A percentile compares a stretch with the other conserved stretches of the same genome.
Evolutionary conservation across 2,113 vertebrate genomes (phyloP).

Genomic region (Muntiacus reevesi): DNA sequence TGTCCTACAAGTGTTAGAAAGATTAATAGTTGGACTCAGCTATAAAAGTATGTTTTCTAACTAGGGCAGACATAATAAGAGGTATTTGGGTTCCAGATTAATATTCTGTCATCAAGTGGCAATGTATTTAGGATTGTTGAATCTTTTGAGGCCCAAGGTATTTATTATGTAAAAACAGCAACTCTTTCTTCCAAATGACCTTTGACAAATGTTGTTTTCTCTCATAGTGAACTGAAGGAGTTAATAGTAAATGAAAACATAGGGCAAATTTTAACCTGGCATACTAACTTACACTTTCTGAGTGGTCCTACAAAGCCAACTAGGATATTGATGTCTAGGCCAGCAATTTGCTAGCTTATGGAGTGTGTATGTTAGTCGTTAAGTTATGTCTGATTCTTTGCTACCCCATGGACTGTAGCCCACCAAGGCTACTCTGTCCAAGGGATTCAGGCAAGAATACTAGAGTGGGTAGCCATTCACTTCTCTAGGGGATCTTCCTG

Average conservation of each 20-base stretch:
- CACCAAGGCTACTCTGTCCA: not conserved
- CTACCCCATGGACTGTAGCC: not conserved
- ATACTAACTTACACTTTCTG: constrained; percentile 29
- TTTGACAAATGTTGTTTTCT: constrained; percentile 24
- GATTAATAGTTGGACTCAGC: not conserved
- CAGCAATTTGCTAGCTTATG: not conserved
- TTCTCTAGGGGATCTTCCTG: not conserved
- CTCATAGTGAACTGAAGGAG: constrained; percentile 24
- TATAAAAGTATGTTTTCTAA: not conserved
- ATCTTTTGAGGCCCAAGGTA: not conserved
- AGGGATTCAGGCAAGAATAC: not conserved
- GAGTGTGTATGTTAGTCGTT: not conserved
- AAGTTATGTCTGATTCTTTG: not conserved
- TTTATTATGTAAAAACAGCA: not conserved
- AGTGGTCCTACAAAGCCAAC: not conserved
- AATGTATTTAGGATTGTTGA: not conserved
- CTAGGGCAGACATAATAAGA: not conserved
- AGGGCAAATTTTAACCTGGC: not conserved
- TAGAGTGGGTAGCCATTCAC: not conserved
- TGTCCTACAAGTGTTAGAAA: not conserved
- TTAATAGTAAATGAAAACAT: constrained; percentile 53
- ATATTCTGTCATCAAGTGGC: not conserved
- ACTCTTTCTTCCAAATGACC: not conserved
- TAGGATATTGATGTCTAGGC: not conserved
- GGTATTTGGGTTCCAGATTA: not conserved